phyloP scores from a whole-genome alignment of 2,888 invertebrate species.

The Scaeva pyrastri region DNA sequence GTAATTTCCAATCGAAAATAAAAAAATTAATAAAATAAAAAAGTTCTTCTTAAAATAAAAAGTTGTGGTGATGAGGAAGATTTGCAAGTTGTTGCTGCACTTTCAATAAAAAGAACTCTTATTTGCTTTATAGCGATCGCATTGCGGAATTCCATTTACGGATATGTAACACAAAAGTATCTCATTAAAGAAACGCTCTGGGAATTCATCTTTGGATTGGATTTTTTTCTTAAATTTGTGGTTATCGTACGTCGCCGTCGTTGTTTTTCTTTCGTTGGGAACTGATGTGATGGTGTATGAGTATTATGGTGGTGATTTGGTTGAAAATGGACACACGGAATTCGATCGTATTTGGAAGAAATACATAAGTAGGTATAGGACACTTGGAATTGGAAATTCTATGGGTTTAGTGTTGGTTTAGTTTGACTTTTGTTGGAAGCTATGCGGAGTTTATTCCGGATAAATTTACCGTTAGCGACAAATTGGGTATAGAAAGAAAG shows the following conservation, averaged over 20 bases:
- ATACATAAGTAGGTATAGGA: too few relatives aligned
- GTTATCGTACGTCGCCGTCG: neutral
- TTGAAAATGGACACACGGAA: slow-evolving; percentile 25
- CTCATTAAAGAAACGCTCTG: slow-evolving; percentile 68
- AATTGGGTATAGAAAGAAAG: neutral
- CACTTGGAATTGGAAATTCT: slow-evolving; percentile 26
- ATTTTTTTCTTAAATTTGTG: neutral
- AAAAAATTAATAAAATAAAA: slow-evolving; percentile 41
- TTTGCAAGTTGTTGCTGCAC: slow-evolving; percentile 72
- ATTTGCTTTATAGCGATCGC: slow-evolving; percentile 54
- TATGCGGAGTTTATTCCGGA: neutral
- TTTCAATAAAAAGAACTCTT: slow-evolving; percentile 61
- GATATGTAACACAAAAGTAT: slow-evolving; percentile 70
- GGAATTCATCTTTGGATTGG: slow-evolving; percentile 52
- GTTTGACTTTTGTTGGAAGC: neutral
- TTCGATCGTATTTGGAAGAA: slow-evolving; percentile 59
- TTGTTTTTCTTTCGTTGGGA: neutral
- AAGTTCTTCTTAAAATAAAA: neutral
- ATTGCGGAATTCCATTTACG: slow-evolving; percentile 70
- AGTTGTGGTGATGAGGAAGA: slow-evolving; percentile 27
- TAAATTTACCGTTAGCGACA: neutral
- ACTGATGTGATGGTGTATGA: too few relatives aligned
- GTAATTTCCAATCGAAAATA: slow-evolving; percentile 46
- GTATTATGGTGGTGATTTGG: slow-evolving; percentile 7
- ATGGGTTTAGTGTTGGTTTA: slow-evolving; percentile 12